Evolutionary conservation across 2,888 invertebrate species (phyloP), one percentile per base, ranked within the genome.

Genomic region (Clivina fossor): DNA sequence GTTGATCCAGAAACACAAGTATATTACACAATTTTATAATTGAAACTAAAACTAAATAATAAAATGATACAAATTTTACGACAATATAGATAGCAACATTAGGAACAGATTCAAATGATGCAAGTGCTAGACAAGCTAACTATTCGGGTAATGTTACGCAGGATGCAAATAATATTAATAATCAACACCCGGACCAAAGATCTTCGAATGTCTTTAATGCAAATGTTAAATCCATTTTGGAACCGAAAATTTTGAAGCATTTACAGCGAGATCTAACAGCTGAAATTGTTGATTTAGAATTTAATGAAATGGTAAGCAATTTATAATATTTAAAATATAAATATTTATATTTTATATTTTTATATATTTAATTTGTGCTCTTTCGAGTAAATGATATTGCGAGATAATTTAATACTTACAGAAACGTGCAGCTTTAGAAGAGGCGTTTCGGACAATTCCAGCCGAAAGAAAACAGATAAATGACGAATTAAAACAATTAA

Each of bases 1-100:
- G 46, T 83, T 60, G 86, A 86, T 68, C 86, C 86, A 0, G 86
- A 86, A 72, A 86, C 86, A 2, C 85, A 86, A 69, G 83, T 80
- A 58, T 49, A 35, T 20, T 18, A 28, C 33, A 33, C 33, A 33
- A 33, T 20, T 43, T 32, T 33, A n/a, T 33, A 33, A 4, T 33
- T 33, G 4, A 4, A 11, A 33, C 5, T 33, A n/a, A n/a, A n/a
- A n/a, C n/a, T n/a, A n/a, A n/a, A 26, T 7, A 26, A 7, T 26
- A 5, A 26, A 11, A 43, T 37, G 32, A 43, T 55, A 19, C 26
- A 41, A 15, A 40, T 51, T 38, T n/a, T n/a, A n/a, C n/a, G n/a
- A n/a, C n/a, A n/a, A n/a, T n/a, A 3, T 62, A 79, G 79, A 76
- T 84, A 7, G 81, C 83, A 1, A 79, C 82, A 4, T 74, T 84